Conservation (phyloP, 92 coral and sea anemone species). For the Zoanthus solanderi region DNA sequence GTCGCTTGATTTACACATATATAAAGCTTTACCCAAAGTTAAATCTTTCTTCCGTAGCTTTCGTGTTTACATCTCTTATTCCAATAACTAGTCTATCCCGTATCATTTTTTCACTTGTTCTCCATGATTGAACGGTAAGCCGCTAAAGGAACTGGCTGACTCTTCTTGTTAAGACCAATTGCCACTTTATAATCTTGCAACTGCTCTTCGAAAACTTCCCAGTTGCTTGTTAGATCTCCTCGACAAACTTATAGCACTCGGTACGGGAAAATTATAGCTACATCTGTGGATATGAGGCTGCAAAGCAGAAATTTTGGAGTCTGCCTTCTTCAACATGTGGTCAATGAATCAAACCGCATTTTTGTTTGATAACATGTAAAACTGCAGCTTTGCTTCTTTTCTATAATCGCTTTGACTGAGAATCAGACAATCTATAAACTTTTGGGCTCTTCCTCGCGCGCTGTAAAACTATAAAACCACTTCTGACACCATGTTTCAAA, state of each 20-base stretch:
- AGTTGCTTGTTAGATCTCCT: too few relatives aligned
- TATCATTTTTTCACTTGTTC: constrained; percentile 27
- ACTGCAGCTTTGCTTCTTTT: not conserved
- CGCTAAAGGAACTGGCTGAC: too few relatives aligned
- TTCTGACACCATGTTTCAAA: not conserved
- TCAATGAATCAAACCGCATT: too few relatives aligned
- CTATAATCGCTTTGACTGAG: not conserved
- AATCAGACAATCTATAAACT: not conserved
- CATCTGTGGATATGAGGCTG: too few relatives aligned
- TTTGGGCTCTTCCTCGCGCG: not conserved
- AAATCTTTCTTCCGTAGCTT: constrained; percentile 60
- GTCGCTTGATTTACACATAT: constrained; percentile 65
- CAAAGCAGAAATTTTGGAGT: too few relatives aligned
- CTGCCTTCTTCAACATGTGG: too few relatives aligned
- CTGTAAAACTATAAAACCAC: not conserved
- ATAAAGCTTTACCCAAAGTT: constrained; percentile 54
- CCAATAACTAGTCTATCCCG: constrained; percentile 70
- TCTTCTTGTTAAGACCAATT: too few relatives aligned
- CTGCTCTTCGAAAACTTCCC: too few relatives aligned
- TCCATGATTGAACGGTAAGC: too few relatives aligned
- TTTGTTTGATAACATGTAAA: not conserved
- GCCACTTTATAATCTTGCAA: too few relatives aligned
- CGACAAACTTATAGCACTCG: too few relatives aligned
- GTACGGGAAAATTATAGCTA: too few relatives aligned
- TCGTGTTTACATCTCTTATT: constrained; percentile 35